These are phyloP conservation scores for Podargus strigoides DNA, from an alignment of 2,797 vertebrate species.

Conservation along the genomic window DNA sequence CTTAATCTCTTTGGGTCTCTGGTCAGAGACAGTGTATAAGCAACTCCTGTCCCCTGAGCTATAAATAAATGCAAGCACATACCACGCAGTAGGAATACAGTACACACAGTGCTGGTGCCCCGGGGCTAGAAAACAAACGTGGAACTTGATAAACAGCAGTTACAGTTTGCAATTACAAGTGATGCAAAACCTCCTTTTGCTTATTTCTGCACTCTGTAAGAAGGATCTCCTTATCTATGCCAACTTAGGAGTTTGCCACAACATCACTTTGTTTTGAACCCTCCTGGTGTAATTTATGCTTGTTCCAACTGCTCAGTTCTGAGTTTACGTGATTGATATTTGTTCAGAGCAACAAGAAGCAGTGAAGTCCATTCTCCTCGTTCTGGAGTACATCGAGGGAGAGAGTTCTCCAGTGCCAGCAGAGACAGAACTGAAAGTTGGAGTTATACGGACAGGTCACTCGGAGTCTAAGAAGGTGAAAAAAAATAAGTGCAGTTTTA, in stretches of 20 bases:
- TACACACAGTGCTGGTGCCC: neutral
- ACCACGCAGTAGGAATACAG: neutral
- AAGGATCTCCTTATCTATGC: neutral
- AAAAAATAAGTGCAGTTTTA: neutral
- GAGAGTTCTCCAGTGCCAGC: conserved; percentile 65
- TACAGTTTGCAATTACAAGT: neutral
- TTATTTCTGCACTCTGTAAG: neutral
- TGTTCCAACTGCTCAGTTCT: neutral
- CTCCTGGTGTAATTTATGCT: neutral
- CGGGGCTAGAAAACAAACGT: neutral
- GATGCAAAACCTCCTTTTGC: neutral
- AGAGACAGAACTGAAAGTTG: conserved; percentile 80
- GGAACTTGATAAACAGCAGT: neutral
- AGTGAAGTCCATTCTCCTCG: conserved; percentile 76
- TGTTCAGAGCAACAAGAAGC: conserved; percentile 34
- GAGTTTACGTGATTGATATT: neutral
- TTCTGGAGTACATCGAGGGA: conserved; percentile 70
- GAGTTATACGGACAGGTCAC: conserved; percentile 77
- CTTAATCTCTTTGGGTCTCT: neutral
- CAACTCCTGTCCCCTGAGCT: neutral
- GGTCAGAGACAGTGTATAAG: neutral
- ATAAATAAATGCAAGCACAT: neutral
- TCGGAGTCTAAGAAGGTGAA: conserved; percentile 81
- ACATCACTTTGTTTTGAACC: neutral
- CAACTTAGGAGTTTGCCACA: neutral